Evolutionary conservation across 2,113 vertebrate species (phyloP).

Genomic region (Thymallus thymallus): DNA sequence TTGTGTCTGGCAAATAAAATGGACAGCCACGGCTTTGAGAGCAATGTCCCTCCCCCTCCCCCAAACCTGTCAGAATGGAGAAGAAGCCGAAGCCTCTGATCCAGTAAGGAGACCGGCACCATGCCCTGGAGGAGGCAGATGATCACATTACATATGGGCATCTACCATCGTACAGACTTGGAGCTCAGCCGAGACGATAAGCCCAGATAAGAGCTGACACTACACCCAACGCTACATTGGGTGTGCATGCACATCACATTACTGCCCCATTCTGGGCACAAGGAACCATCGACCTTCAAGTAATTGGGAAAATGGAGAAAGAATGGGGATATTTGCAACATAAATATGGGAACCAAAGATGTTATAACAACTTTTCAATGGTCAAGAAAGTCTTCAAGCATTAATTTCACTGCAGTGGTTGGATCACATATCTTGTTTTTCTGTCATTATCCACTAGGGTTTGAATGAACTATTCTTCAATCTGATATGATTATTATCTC

Average conservation of each 20-base stretch:
- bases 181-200: conserved; percentile 46
- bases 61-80: conserved; percentile 20
- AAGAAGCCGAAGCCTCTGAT: conserved; percentile 18
- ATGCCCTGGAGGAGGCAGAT: conserved; percentile 41
- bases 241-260: conserved; percentile 47
- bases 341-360: too few species aligned
- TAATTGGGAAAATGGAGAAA: background rate
- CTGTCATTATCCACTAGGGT: too few species aligned
- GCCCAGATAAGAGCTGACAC: conserved; percentile 54
- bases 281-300: conserved; percentile 55
- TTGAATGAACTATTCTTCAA: too few species aligned
- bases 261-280: conserved; percentile 32
- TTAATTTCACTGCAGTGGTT: background rate
- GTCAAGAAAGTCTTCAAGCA: conserved; percentile 1
- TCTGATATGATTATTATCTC: too few species aligned
- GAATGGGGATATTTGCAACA: conserved; percentile 7
- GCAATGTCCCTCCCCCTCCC: conserved; percentile 31
- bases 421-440: background rate
- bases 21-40: conserved; percentile 38
- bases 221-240: conserved; percentile 38
- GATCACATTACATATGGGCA: conserved; percentile 55
- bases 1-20: conserved; percentile 42
- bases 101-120: conserved; percentile 40
- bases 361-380: background rate
- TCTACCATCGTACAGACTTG: conserved; percentile 47